Evolutionary conservation across 2,113 vertebrate species (phyloP).

Genomic region (Actinemys pallida): DNA sequence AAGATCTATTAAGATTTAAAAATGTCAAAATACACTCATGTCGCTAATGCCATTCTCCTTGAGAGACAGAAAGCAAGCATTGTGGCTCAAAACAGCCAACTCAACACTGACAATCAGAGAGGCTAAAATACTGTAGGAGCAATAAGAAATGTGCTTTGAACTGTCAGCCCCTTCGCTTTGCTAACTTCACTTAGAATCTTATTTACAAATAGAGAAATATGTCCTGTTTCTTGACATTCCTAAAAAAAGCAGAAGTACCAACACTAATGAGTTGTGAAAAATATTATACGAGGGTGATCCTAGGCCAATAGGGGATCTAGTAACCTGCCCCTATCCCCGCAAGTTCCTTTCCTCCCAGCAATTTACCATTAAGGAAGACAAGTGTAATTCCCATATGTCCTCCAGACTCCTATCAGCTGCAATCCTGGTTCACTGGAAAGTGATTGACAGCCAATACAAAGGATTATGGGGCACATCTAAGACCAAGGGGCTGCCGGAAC

Average conservation of each 20-base stretch:
- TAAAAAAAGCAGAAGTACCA: not conserved
- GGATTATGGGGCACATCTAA: not conserved
- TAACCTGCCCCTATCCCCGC: not conserved
- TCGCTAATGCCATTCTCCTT: not conserved
- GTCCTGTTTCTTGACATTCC: not conserved
- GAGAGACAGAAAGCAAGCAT: not conserved
- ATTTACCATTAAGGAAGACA: not conserved
- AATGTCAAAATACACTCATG: not conserved
- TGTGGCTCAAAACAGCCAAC: not conserved
- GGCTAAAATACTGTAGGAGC: not conserved
- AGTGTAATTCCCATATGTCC: not conserved
- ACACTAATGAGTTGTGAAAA: not conserved
- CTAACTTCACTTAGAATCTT: not conserved
- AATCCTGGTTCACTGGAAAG: not conserved
- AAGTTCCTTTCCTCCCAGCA: not conserved
- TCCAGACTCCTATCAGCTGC: not conserved
- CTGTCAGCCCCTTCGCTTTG: not conserved
- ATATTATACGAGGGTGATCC: not conserved
- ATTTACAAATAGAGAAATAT: not conserved
- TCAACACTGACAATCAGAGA: not conserved
- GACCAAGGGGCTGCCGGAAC: not conserved
- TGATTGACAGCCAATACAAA: not conserved
- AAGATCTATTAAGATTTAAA: not conserved
- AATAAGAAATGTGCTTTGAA: not conserved
- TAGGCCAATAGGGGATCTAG: not conserved